Evolutionary conservation across 2,113 vertebrate genomes (phyloP), one percentile per base, ranked within the genome.

Genomic region (Siniperca knerii): DNA sequence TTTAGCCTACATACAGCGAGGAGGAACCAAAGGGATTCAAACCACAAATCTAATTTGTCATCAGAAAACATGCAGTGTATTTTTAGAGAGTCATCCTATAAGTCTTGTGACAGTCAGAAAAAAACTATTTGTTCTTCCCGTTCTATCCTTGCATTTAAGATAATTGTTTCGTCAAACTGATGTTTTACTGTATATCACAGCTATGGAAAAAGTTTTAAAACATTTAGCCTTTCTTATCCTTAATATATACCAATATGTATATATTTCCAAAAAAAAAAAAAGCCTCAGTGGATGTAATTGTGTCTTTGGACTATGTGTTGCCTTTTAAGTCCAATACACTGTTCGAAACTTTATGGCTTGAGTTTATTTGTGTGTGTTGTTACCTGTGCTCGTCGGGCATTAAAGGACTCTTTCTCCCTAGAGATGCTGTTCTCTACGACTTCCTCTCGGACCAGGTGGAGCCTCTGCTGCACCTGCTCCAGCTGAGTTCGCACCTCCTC

Each of bases 371-470:
- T 20, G 15, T 21, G 37, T 25, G 65, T 12, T n/a, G 60, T n/a
- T 92, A 97, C 98, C 97, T 99, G 98, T 73, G 98, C 98, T 73
- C 97, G 96, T 87, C 97, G 97, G 46, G 97, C 97, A 73, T 99
- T 99, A 87, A 99, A 99, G 72, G 98, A 97, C 85, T 99, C 98
- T 82, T 99, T 99, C 89, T 99, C 98, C 83, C 97, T 96, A 60
- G 97, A 98, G 79, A 98, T 97, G 94, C 97, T 98, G 94, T 97
- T 99, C 91, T 99, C 98, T 6, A 99, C 93, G 0, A 99, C 98
- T 83, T 99, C 98, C 80, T 97, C 97, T 79, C 98, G 95, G 87
- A 99, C 97, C 70, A 97, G 94, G 55, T 93, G 96, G 21, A 99
- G 95, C 79, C 97, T 97, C 93, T 98, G 97, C 93, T 99, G 98